Percentiles rank a stretch among this genome's conserved stretches.
phyloP scores from a whole-genome alignment of 2,113 vertebrate species.

The Ancistrus triradiatus region DNA sequence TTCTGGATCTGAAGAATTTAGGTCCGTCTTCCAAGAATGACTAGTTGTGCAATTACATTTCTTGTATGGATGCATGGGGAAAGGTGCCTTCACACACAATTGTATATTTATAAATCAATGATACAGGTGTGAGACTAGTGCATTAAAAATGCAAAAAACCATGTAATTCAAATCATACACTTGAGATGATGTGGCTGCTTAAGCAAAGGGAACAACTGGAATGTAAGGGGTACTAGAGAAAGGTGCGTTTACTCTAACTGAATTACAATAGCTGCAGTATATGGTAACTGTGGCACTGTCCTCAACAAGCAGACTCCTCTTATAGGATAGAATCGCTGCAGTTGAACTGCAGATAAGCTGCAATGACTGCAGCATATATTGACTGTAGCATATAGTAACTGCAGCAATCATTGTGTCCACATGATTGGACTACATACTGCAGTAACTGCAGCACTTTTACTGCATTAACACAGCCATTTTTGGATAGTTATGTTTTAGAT shows the following conservation, averaged over 20 bases:
- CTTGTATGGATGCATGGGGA: no score
- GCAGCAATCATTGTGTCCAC: constrained; percentile 35
- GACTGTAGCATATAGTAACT: constrained; percentile 12
- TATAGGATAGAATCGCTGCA: no score
- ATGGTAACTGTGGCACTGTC: not conserved
- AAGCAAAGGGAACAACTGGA: not conserved
- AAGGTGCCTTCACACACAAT: no score
- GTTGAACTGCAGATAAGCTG: no score
- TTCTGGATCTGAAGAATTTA: no score
- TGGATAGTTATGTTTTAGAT: not conserved
- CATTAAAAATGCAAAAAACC: no score
- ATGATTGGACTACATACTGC: constrained; percentile 19
- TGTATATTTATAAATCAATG: no score
- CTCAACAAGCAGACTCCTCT: constrained; percentile 2
- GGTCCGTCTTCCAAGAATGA: no score
- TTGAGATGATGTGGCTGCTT: not conserved
- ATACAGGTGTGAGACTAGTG: no score
- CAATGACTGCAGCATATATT: not conserved
- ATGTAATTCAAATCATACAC: not conserved
- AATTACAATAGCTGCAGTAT: not conserved
- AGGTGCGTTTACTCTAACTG: no score
- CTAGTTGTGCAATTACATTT: no score
- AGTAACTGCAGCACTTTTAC: constrained; percentile 15
- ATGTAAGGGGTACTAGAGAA: not conserved
- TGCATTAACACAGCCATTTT: constrained; percentile 10